These are phyloP conservation scores for Hipparchia semele DNA, from an alignment of 2,888 invertebrate genomes.

Conservation along the genomic window DNA sequence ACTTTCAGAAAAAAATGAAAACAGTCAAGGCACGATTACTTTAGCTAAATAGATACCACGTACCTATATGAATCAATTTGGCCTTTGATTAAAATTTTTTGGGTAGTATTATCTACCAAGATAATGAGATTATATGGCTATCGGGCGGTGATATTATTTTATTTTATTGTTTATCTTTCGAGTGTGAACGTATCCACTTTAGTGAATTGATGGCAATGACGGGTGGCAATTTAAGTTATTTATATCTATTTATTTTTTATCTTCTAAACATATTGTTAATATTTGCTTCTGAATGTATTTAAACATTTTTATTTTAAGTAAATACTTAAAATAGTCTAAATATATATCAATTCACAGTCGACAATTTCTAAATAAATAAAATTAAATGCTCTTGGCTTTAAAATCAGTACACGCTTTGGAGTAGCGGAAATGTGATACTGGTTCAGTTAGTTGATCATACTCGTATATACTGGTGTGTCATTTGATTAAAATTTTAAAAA, in stretches of 20 bases:
- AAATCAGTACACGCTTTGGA: background rate
- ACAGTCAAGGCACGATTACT: too few species aligned
- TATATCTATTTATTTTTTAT: background rate
- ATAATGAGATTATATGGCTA: conserved; percentile 19
- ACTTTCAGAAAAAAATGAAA: too few species aligned
- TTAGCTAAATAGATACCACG: background rate
- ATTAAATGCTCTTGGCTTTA: background rate
- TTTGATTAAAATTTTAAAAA: too few species aligned
- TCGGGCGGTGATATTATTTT: conserved; percentile 30
- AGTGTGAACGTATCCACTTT: conserved; percentile 22
- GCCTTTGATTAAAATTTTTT: background rate
- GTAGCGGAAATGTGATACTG: too few species aligned
- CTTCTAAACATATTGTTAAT: too few species aligned
- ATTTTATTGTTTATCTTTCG: conserved; percentile 31
- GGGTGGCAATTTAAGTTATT: conserved; percentile 16
- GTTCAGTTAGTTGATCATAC: too few species aligned
- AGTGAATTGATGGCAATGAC: conserved; percentile 3
- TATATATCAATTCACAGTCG: too few species aligned
- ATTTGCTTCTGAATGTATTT: background rate
- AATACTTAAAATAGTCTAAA: too few species aligned
- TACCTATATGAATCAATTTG: background rate
- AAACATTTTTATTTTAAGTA: background rate
- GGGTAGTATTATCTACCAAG: background rate
- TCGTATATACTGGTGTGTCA: too few species aligned
- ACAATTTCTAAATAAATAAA: background rate